Conservation (phyloP, 1,140 invertebrate species). For the Ditylenchus dipsaci region DNA sequence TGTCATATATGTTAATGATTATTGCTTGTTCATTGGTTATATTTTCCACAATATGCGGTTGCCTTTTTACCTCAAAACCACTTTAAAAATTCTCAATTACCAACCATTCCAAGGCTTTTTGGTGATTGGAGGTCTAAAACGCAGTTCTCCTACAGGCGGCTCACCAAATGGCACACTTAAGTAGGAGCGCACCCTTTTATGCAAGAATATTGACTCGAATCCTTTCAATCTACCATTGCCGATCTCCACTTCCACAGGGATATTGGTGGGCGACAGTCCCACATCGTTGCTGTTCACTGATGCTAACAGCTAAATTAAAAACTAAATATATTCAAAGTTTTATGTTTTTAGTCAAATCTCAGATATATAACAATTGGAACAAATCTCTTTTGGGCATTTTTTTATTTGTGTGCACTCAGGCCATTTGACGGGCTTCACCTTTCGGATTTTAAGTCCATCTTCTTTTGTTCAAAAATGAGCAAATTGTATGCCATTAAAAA, state of each 20-base stretch:
- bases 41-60: too few species aligned
- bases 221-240: slow-evolving; percentile 39
- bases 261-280: slow-evolving; percentile 30
- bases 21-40: too few species aligned
- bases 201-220: slow-evolving; percentile 53
- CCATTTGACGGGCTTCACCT: too few species aligned
- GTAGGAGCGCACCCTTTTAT: slow-evolving; percentile 53
- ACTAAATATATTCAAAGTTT: not conserved
- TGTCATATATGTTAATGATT: too few species aligned
- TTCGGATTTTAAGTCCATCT: too few species aligned
- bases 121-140: slow-evolving; percentile 45
- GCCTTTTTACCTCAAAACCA: too few species aligned
- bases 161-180: slow-evolving; percentile 55
- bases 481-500: too few species aligned
- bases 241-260: slow-evolving; percentile 45
- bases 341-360: not conserved
- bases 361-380: too few species aligned
- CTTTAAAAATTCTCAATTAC: not conserved
- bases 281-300: not conserved
- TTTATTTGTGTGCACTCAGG: too few species aligned
- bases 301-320: not conserved
- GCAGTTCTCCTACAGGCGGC: slow-evolving; percentile 43
- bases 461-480: too few species aligned
- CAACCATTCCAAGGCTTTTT: slow-evolving; percentile 54
- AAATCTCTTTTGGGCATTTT: too few species aligned